Percentiles rank a stretch among this genome's conserved stretches.
These are phyloP conservation scores for Callosobruchus maculatus DNA, from an alignment of 2,888 invertebrate species.

Conservation along the genomic window DNA sequence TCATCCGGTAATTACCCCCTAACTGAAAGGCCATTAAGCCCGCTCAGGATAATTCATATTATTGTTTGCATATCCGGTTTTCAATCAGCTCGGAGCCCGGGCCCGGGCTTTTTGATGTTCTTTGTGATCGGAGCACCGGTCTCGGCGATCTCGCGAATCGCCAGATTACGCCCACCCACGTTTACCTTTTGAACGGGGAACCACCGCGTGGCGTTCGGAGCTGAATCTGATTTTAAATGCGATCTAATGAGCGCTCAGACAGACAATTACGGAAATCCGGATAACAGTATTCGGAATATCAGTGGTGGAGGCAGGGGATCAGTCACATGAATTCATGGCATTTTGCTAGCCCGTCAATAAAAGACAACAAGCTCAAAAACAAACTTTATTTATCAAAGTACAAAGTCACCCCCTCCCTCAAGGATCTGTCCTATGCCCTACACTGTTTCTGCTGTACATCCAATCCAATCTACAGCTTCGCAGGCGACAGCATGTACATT, in stretches of 20 bases:
- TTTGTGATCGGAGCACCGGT: background rate
- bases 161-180: conserved; percentile 24
- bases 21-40: background rate
- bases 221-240: background rate
- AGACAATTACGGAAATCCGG: background rate
- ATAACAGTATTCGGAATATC: background rate
- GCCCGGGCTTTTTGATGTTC: background rate
- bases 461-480: no score
- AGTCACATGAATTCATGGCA: no score
- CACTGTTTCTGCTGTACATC: no score
- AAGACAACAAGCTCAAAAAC: no score
- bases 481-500: no score
- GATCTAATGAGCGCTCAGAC: background rate
- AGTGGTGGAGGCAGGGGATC: background rate
- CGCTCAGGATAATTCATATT: background rate
- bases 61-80: background rate
- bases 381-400: no score
- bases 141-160: background rate
- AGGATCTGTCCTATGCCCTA: no score
- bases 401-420: no score
- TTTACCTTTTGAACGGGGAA: conserved; percentile 8
- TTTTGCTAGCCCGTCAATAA: no score
- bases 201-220: background rate
- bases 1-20: background rate
- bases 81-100: background rate